Evolutionary conservation across 2,113 vertebrate genomes (phyloP).

Genomic region (Gnathonemus echidnorhynchus): DNA sequence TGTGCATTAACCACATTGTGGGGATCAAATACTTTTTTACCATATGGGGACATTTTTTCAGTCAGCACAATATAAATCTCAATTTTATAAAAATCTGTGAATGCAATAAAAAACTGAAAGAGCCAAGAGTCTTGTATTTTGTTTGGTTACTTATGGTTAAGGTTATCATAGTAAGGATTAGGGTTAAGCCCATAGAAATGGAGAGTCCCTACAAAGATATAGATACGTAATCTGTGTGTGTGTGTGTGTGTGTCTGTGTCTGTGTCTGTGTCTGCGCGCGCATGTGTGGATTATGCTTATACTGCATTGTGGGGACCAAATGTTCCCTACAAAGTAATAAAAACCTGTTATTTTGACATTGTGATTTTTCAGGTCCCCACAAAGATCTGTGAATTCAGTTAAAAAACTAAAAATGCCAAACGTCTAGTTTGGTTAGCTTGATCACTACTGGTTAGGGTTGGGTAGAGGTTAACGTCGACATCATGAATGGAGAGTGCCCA

Average conservation of each 20-base stretch:
- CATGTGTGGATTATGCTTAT: no score
- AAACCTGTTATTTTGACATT: no score
- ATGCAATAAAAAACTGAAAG: background rate
- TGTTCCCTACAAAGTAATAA: no score
- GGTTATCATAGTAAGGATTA: background rate
- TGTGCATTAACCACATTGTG: background rate
- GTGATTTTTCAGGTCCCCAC: no score
- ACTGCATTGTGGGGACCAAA: no score
- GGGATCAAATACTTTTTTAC: background rate
- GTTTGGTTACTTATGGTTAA: background rate
- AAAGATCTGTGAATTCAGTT: no score
- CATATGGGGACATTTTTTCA: background rate
- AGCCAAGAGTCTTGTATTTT: background rate
- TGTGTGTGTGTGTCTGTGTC: background rate
- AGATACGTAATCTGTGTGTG: no score
- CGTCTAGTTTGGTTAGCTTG: no score
- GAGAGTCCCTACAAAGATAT: background rate
- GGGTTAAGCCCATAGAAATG: background rate
- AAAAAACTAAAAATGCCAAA: no score
- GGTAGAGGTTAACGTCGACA: no score
- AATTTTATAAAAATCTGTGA: background rate
- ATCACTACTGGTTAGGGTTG: no score
- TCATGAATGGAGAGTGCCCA: background rate
- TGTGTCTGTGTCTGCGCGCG: background rate
- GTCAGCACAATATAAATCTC: background rate